Percentiles rank a stretch among this genome's conserved stretches.
Evolutionary conservation across 1,140 invertebrate species (phyloP).

Genomic region (Teleogryllus occipitalis): DNA sequence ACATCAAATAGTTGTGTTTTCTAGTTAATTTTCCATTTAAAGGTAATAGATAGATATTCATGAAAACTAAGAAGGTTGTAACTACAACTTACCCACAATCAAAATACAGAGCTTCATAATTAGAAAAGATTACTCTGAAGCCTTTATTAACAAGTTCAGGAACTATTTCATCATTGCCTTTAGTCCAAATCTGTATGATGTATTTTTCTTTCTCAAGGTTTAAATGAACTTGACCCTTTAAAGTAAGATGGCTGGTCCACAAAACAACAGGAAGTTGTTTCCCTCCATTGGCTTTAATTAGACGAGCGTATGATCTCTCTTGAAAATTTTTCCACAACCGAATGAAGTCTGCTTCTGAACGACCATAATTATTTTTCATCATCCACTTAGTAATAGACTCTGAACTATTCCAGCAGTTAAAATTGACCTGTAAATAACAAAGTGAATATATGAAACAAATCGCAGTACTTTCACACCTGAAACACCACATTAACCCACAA

Average conservation of each 20-base stretch:
- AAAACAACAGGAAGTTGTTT: conserved; percentile 55
- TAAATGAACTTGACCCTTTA: conserved; percentile 51
- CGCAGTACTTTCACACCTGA: too few relatives aligned
- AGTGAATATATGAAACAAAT: not conserved
- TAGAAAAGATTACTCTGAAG: conserved; percentile 68
- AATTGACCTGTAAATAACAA: conserved; percentile 33
- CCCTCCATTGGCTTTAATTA: conserved; percentile 38
- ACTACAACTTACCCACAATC: conserved; percentile 61
- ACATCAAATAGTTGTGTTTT: not conserved
- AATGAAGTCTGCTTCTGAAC: conserved; percentile 53
- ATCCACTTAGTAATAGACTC: conserved; percentile 60
- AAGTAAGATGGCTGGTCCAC: conserved; percentile 76
- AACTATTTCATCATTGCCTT: conserved; percentile 50
- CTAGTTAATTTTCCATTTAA: not conserved
- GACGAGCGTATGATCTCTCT: conserved; percentile 46
- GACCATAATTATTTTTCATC: conserved; percentile 46
- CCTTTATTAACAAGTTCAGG: conserved; percentile 55
- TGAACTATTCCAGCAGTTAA: conserved; percentile 68
- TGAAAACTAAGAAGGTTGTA: too few relatives aligned
- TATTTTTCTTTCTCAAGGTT: conserved; percentile 63
- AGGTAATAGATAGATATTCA: too few relatives aligned
- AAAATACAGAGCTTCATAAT: conserved; percentile 75
- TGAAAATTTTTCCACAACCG: conserved; percentile 72
- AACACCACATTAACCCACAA: too few relatives aligned
- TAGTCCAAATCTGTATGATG: conserved; percentile 75